Conservation (phyloP, 1,140 invertebrate genomes). For the Cardiocondyla obscurior region DNA sequence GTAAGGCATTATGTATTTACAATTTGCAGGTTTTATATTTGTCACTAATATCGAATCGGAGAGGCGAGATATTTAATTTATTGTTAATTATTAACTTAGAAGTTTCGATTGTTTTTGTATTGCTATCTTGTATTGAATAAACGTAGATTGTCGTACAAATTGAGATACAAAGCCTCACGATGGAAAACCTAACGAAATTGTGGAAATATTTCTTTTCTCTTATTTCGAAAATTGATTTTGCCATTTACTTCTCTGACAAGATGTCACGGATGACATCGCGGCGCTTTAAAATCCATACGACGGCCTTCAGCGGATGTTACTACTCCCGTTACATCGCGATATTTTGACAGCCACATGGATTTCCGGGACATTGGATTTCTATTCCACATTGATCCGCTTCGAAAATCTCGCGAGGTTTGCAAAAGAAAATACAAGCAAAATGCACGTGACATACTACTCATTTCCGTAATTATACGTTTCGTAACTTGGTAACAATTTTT, state of each 20-base stretch:
- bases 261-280: conserved; percentile 37
- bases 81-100: neutral
- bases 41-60: conserved; percentile 4
- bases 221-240: conserved; percentile 45
- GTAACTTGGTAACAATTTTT: conserved; percentile 11
- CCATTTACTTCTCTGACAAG: conserved; percentile 51
- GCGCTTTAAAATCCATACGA: conserved; percentile 31
- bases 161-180: neutral
- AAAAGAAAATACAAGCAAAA: conserved; percentile 3
- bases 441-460: neutral
- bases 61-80: conserved; percentile 33
- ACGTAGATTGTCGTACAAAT: neutral
- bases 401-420: conserved; percentile 7
- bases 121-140: neutral
- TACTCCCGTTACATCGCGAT: conserved; percentile 30
- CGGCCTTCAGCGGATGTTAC: conserved; percentile 16
- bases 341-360: conserved; percentile 51
- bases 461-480: conserved; percentile 16
- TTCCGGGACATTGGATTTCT: conserved; percentile 43
- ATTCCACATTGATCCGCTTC: conserved; percentile 14
- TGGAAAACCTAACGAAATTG: neutral
- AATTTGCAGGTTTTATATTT: conserved; percentile 2
- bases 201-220: neutral
- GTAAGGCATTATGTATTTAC: neutral
- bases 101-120: neutral